Evolutionary conservation across 2,888 invertebrate genomes (phyloP), one percentile per base, ranked within the genome.

Genomic region (Iselma pallidipennis): DNA sequence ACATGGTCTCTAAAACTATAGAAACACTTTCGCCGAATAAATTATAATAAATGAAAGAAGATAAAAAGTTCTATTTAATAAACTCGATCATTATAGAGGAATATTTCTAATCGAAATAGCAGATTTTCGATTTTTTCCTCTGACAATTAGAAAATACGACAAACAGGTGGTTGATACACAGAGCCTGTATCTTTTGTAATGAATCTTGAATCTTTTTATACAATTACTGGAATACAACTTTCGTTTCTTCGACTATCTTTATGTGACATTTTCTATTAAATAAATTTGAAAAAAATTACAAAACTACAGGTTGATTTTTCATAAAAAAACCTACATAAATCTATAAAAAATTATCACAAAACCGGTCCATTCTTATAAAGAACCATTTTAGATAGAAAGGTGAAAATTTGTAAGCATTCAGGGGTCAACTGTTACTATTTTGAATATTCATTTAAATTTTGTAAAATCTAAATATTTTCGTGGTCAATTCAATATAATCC

Each of bases 11-110:
- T 14, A 4, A 1, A 16, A 23, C 12, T 23, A 10, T 31, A 0
- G 28, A 52, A 58, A 59, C 59, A 63, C 63, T 63, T 63, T 63
- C 63, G 49, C 54, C 54, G 37, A 12, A 45, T 45, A 21, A 45
- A 21, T 21, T 21, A 45, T 21, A 14, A 6, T 42, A 14, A 6
- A 25, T 25, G n/a, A n/a, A n/a, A n/a, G n/a, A n/a, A n/a, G n/a
- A n/a, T 25, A 25, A 25, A 28, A 28, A 28, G 4, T 28, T 28
- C 9, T 28, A 6, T 5, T 28, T 9, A 25, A 25, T 25, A 6
- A 25, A 25, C 25, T 25, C 4, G 25, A 25, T 6, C 3, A 25
- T 25, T 6, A 4, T 25, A 25, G 25, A 25, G 45, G 37, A 16
- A 37, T 4, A 33, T 3, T 37, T n/a, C n/a, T 37, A 5, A 37